Conservation (phyloP, 2,888 invertebrate species). For the Cheilosia grossa region DNA sequence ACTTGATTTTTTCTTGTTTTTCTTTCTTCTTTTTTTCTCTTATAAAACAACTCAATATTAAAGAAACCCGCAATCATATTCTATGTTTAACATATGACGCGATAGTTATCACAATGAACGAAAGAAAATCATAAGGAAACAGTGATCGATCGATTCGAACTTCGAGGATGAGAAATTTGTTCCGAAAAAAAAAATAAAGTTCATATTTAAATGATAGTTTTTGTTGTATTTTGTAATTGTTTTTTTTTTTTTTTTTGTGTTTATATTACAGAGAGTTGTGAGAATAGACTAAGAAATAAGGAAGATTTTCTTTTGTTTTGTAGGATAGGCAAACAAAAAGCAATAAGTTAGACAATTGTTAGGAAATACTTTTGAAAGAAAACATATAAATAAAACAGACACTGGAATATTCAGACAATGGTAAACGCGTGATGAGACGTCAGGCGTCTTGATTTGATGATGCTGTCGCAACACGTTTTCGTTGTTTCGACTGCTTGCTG, state of each 20-base stretch:
- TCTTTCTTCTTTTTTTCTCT: conserved; percentile 1
- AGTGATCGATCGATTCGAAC: background rate
- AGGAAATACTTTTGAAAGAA: conserved; percentile 4
- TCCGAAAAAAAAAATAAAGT: background rate
- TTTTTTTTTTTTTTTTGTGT: conserved; percentile 56
- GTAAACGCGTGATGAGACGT: background rate
- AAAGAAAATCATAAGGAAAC: conserved; percentile 45
- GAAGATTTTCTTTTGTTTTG: background rate
- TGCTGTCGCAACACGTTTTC: conserved; percentile 4
- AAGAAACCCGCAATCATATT: conserved; percentile 43
- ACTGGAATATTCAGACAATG: conserved; percentile 32
- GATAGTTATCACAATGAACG: conserved; percentile 62
- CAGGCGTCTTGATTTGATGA: conserved; percentile 1
- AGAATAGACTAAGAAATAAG: conserved; percentile 44
- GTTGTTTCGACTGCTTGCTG: conserved; percentile 2
- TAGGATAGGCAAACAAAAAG: background rate
- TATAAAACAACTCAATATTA: conserved; percentile 45
- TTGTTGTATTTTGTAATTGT: conserved; percentile 55
- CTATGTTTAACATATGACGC: conserved; percentile 26
- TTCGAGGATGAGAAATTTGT: conserved; percentile 14
- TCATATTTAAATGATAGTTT: conserved; percentile 57
- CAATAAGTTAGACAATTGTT: background rate
- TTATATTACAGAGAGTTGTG: conserved; percentile 72
- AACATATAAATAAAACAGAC: conserved; percentile 10
- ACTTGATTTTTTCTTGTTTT: conserved; percentile 2